These are phyloP conservation scores for Heteromurus nitidus DNA, from an alignment of 2,888 invertebrate genomes.

Conservation along the genomic window DNA sequence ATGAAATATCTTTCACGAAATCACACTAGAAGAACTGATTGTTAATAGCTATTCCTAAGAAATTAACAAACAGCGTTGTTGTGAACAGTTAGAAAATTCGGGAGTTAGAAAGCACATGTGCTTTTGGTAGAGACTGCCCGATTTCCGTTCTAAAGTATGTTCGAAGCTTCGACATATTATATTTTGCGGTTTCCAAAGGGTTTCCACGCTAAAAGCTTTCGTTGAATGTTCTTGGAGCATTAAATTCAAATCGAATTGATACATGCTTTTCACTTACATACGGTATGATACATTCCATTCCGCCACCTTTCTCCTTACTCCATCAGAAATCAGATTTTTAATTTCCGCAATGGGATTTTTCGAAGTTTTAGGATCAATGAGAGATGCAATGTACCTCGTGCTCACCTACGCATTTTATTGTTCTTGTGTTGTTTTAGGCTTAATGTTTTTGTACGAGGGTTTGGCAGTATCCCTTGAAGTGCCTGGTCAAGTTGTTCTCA, in stretches of 20 bases:
- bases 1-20: too few relatives aligned
- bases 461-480: not conserved
- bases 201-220: too few relatives aligned
- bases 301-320: not conserved
- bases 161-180: too few relatives aligned
- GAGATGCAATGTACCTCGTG: not conserved
- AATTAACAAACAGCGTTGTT: too few relatives aligned
- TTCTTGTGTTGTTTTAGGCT: not conserved
- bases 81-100: too few relatives aligned
- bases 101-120: too few relatives aligned
- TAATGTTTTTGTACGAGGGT: conserved; percentile 11
- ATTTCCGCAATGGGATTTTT: not conserved
- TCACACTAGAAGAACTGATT: too few relatives aligned
- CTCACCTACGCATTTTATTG: not conserved
- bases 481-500: conserved; percentile 1
- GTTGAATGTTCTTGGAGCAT: not conserved
- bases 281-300: too few relatives aligned
- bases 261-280: not conserved
- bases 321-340: not conserved
- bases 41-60: too few relatives aligned
- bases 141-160: too few relatives aligned
- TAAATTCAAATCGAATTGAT: not conserved
- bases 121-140: too few relatives aligned
- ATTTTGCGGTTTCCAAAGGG: too few relatives aligned
- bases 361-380: not conserved